A percentile compares a stretch with the other conserved stretches of the same genome.
phyloP scores from a whole-genome alignment of 2,888 invertebrate species.

The Adineta ricciae region DNA sequence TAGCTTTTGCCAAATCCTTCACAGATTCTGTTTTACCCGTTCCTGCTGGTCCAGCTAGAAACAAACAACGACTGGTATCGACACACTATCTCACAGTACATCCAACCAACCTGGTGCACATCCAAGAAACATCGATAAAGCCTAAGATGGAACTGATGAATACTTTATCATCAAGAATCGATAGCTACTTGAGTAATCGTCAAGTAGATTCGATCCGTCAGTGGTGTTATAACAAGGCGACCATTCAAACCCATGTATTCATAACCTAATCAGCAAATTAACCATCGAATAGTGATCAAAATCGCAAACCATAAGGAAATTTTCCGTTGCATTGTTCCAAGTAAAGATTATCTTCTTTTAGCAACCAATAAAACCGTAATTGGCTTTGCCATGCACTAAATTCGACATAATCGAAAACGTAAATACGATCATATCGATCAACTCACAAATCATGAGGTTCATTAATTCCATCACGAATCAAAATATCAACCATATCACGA shows the following conservation, averaged over 20 bases:
- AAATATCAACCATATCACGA: slow-evolving; percentile 71
- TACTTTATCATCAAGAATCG: slow-evolving; percentile 37
- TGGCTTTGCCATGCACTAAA: slow-evolving; percentile 84
- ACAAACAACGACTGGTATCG: slow-evolving; percentile 60
- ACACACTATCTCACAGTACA: slow-evolving; percentile 72
- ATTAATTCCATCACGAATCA: slow-evolving; percentile 50
- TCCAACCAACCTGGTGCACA: slow-evolving; percentile 60
- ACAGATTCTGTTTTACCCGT: slow-evolving; percentile 83
- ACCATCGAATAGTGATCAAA: not conserved
- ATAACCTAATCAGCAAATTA: slow-evolving; percentile 59
- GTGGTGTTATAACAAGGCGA: slow-evolving; percentile 75
- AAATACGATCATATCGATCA: slow-evolving; percentile 44
- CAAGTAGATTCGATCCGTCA: slow-evolving; percentile 81
- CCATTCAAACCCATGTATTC: slow-evolving; percentile 90
- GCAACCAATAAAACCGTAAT: slow-evolving; percentile 79
- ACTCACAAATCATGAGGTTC: slow-evolving; percentile 18
- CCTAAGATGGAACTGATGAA: slow-evolving; percentile 46
- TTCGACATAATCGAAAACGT: slow-evolving; percentile 96
- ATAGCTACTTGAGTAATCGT: slow-evolving; percentile 66
- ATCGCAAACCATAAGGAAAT: slow-evolving; percentile 66
- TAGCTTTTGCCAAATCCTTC: slow-evolving; percentile 79
- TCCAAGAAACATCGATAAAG: slow-evolving; percentile 77
- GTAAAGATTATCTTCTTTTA: slow-evolving; percentile 66
- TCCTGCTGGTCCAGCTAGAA: slow-evolving; percentile 53
- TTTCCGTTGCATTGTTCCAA: slow-evolving; percentile 69